Percentiles rank a stretch among this genome's conserved stretches.
Conservation (phyloP, 2,113 vertebrate genomes). For the Xiphophorus hellerii region DNA sequence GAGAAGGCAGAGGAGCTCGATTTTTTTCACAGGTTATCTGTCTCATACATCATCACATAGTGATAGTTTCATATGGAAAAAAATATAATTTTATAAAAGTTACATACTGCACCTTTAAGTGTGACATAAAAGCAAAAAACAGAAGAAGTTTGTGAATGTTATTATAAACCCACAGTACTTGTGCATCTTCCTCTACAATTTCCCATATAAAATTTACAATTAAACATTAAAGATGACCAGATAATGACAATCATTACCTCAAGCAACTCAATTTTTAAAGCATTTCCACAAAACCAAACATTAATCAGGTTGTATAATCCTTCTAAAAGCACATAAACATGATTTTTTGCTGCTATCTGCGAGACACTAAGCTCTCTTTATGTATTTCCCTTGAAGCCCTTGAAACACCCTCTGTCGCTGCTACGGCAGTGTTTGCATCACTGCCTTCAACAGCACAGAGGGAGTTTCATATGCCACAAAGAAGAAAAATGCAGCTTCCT, state of each 20-base stretch:
- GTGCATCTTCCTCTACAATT: no score
- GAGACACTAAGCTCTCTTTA: not conserved
- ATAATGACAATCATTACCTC: not conserved
- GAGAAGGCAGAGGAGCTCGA: no score
- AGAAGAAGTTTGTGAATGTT: no score
- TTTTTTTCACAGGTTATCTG: no score
- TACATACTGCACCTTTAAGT: no score
- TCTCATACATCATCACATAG: no score
- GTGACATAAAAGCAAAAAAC: no score
- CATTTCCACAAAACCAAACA: not conserved
- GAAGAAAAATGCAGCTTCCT: slow-evolving; percentile 51
- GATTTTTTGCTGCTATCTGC: not conserved
- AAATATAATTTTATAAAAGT: no score
- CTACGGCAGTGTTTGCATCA: slow-evolving; percentile 60
- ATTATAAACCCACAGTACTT: no score
- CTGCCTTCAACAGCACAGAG: slow-evolving; percentile 59
- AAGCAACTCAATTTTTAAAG: not conserved
- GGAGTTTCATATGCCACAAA: slow-evolving; percentile 60
- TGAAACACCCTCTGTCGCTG: slow-evolving; percentile 72
- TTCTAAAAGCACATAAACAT: slow-evolving; percentile 14
- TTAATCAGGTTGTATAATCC: slow-evolving; percentile 14
- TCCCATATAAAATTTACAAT: not conserved
- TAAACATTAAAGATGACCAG: slow-evolving; percentile 18
- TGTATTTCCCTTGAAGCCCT: slow-evolving; percentile 64
- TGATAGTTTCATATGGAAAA: no score